These are phyloP conservation scores for Kobus ellipsiprymnus DNA, from an alignment of 2,113 vertebrate species.

Conservation along the genomic window DNA sequence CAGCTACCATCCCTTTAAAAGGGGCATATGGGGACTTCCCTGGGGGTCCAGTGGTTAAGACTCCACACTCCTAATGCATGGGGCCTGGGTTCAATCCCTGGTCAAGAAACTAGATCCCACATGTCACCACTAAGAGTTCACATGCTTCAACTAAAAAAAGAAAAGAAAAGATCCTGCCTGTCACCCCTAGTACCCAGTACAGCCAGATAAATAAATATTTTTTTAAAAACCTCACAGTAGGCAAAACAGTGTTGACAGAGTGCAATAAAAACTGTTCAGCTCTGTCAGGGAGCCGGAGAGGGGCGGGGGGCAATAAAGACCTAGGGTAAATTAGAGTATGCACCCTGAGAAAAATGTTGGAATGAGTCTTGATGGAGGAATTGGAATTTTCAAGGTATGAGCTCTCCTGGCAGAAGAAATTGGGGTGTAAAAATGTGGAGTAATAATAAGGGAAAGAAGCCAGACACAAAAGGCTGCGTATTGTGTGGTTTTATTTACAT, in stretches of 20 bases:
- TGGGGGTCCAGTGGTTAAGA: not conserved
- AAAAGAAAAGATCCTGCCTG: not conserved
- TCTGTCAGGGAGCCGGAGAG: accelerated
- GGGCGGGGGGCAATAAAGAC: not conserved
- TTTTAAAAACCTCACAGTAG: not conserved
- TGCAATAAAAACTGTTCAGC: not conserved
- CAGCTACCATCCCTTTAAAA: not conserved
- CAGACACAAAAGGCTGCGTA: not conserved
- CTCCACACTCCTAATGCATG: not conserved
- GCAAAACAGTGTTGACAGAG: not conserved
- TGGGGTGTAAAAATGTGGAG: not conserved
- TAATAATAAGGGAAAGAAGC: not conserved
- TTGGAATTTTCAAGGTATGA: not conserved
- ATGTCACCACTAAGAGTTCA: not conserved
- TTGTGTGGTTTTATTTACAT: not conserved
- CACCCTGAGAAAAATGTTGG: not conserved
- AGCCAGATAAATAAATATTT: not conserved
- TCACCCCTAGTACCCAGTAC: not conserved
- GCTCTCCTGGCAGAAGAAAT: not conserved
- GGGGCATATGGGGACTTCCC: not conserved
- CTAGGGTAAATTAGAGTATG: not conserved
- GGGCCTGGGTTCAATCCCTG: not conserved
- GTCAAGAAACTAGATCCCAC: not conserved
- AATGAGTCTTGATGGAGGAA: not conserved
- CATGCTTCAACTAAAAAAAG: not conserved